Evolutionary conservation across 2,113 vertebrate species (phyloP).

Genomic region (Toxotes jaculatrix): DNA sequence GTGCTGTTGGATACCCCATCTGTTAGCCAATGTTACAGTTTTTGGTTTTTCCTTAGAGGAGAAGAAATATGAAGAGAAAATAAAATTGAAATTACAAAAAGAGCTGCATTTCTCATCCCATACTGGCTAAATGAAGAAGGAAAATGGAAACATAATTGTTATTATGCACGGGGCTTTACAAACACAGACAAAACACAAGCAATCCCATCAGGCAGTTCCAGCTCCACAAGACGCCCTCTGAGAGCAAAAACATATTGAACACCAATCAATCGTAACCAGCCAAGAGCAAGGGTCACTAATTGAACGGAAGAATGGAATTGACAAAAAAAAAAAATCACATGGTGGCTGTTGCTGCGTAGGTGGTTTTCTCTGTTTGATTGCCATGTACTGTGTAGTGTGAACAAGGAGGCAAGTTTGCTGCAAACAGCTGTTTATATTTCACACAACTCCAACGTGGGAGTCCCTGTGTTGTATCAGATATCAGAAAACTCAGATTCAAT

Average conservation of each 20-base stretch:
- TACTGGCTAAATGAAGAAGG: background rate
- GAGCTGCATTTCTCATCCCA: background rate
- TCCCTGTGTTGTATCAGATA: background rate
- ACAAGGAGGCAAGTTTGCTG: slow-evolving; percentile 24
- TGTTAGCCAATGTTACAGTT: background rate
- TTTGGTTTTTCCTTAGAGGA: background rate
- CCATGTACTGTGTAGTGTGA: slow-evolving; percentile 2
- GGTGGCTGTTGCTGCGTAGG: slow-evolving; percentile 32
- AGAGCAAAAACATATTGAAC: slow-evolving; percentile 61
- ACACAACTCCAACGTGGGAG: background rate
- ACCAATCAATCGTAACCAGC: slow-evolving; percentile 62
- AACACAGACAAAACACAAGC: slow-evolving; percentile 14
- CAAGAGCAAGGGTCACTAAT: slow-evolving; percentile 70
- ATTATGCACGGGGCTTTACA: background rate
- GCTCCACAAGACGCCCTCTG: slow-evolving; percentile 15
- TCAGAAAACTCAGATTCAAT: background rate
- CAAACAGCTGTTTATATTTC: slow-evolving; percentile 25
- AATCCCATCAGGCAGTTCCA: slow-evolving; percentile 35
- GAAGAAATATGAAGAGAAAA: background rate
- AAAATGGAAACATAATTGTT: slow-evolving; percentile 11
- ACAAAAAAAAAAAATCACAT: slow-evolving; percentile 21
- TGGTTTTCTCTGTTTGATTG: slow-evolving; percentile 48
- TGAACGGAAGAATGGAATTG: slow-evolving; percentile 65
- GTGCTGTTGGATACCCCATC: background rate
- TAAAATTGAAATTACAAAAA: background rate